Evolutionary conservation across 2,888 invertebrate species (phyloP).

Genomic region (Meliscaeva auricollis): DNA sequence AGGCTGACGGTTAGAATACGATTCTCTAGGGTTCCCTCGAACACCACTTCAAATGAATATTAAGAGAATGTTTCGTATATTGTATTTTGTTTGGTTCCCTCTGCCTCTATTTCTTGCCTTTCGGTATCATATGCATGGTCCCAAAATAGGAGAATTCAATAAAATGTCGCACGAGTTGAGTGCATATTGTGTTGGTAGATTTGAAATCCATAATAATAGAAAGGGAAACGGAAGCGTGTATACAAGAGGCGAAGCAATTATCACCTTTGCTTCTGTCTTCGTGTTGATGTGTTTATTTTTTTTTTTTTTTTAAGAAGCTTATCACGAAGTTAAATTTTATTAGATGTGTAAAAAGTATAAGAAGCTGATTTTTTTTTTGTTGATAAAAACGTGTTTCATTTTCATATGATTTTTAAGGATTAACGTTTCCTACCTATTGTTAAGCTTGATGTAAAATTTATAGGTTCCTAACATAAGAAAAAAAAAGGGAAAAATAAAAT

Average conservation of each 20-base stretch:
- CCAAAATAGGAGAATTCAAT: conserved; percentile 67
- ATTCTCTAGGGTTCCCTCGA: conserved; percentile 59
- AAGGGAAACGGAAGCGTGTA: conserved; percentile 41
- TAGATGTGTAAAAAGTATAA: conserved; percentile 13
- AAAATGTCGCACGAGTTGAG: conserved; percentile 71
- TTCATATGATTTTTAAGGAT: neutral
- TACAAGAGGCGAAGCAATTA: conserved; percentile 50
- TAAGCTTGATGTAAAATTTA: no score
- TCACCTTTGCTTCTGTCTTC: conserved; percentile 65
- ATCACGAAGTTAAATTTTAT: conserved; percentile 66
- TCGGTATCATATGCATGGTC: conserved; percentile 60
- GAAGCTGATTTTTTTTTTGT: conserved; percentile 10
- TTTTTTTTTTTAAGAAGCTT: conserved; percentile 53
- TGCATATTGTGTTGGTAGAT: conserved; percentile 71
- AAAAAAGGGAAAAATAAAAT: no score
- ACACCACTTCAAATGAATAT: conserved; percentile 68
- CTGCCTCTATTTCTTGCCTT: conserved; percentile 3
- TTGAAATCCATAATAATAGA: conserved; percentile 36
- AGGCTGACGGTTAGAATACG: conserved; percentile 52
- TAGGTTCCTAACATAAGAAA: no score
- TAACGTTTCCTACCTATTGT: no score
- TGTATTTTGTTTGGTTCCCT: conserved; percentile 24
- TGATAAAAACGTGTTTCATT: conserved; percentile 24
- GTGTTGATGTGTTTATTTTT: conserved; percentile 43
- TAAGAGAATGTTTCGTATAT: conserved; percentile 52